Evolutionary conservation across 2,888 invertebrate species (phyloP), one percentile per base, ranked within the genome.

Genomic region (Calephelis perditalis): DNA sequence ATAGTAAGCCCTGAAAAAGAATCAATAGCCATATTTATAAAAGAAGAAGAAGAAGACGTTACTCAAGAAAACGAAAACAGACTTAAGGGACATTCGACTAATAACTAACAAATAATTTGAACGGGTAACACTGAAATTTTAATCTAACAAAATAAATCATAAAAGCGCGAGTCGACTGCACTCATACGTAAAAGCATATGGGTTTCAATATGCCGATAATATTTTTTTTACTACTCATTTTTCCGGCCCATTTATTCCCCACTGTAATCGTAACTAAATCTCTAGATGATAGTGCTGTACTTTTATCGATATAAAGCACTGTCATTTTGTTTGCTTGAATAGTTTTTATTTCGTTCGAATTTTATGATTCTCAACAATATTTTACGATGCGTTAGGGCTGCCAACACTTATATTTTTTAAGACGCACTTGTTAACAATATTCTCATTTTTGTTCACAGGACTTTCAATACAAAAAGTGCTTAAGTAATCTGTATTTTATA

Each of bases 341-440:
- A 77, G 75, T 81, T 88, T 86, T 89, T 87, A 88, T 86, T 78
- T 73, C 74, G 74, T 74, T 75, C 80, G 75, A 73, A 74, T 77
- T 86, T 88, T 83, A 88, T 82, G 87, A 87, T 68, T 81, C 67
- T 73, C 73, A 79, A 84, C 85, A 84, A 79, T 86, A 86, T 87
- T 89, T 89, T 82, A 88, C 84, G 86, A 87, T 75, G 10, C 26
- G 11, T 35, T 52, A 52, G 58, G 59, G 55, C 54, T 59, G 57
- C 11, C 26, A 49, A 9, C 26, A 15, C 10, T 52, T 52, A 7
- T 26, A 26, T 26, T 2, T n/a, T 52, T 52, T 52, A 40, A 40
- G 40, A 7, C 6, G 40, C 8, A 40, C 4, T 40, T 40, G 6
- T 7, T 40, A 8, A 40, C 5, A 40, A 6, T 40, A 40, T 40